Evolutionary conservation across 2,888 invertebrate species (phyloP).

Genomic region (Drosophila testacea): DNA sequence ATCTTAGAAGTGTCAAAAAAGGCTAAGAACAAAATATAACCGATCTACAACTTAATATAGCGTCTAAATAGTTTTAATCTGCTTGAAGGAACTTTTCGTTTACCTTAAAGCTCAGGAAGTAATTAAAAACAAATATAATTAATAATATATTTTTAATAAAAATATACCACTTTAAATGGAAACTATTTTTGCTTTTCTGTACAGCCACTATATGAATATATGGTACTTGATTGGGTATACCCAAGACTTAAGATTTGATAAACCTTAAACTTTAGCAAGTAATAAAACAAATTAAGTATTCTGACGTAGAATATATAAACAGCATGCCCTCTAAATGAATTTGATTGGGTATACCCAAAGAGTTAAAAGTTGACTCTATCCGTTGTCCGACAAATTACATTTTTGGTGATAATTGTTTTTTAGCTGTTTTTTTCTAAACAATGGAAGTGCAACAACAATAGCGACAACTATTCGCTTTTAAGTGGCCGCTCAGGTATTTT

Average conservation of each 20-base stretch:
- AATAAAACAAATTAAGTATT: background rate
- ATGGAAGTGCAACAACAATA: slow-evolving; percentile 27
- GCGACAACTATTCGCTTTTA: slow-evolving; percentile 60
- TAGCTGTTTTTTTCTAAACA: slow-evolving; percentile 3
- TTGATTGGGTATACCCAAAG: background rate
- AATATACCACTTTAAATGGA: no score
- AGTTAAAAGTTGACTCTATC: slow-evolving; percentile 2
- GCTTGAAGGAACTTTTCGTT: no score
- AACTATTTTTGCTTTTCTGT: no score
- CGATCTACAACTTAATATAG: no score
- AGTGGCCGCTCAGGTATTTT: slow-evolving; percentile 54
- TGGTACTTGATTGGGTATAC: no score
- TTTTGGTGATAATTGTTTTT: slow-evolving; percentile 56
- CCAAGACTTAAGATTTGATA: no score
- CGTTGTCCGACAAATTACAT: slow-evolving; percentile 30
- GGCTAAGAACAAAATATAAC: background rate
- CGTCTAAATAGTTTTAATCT: no score
- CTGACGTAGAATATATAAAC: background rate
- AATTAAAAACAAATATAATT: no score
- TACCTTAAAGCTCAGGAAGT: no score
- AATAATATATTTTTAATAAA: no score
- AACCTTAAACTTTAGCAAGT: no score
- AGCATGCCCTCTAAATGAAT: background rate
- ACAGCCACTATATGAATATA: no score
- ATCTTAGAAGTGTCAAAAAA: background rate